Conservation (phyloP, 2,888 invertebrate species). For the Sinohyriopsis cumingii region DNA sequence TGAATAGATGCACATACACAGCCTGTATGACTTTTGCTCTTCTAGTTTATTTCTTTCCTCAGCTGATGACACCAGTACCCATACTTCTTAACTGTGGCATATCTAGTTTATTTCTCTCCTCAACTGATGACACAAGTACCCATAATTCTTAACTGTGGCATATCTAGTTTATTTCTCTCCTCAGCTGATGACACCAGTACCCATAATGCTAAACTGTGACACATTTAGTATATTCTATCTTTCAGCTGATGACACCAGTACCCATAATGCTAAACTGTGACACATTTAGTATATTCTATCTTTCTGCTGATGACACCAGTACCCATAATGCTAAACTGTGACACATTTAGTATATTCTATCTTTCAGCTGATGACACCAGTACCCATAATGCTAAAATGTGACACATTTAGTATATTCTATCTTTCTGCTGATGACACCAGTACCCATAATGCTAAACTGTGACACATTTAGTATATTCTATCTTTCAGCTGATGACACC, state of each 20-base stretch:
- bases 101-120: conserved; percentile 23
- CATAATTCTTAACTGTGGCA: conserved; percentile 76
- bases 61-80: too few species aligned
- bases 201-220: conserved; percentile 75
- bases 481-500: conserved; percentile 86
- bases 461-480: not conserved
- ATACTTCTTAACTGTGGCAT: not conserved
- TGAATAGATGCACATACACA: too few species aligned
- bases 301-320: too few species aligned
- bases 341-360: not conserved
- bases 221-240: too few species aligned
- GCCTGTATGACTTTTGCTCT: too few species aligned
- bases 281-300: not conserved
- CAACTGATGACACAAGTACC: conserved; percentile 93
- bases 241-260: conserved; percentile 77
- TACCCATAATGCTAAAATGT: conserved; percentile 78
- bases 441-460: too few species aligned
- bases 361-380: conserved; percentile 90
- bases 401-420: not conserved
- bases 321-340: not conserved
- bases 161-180: not conserved
- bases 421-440: too few species aligned
- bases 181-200: conserved; percentile 94
- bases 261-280: conserved; percentile 77
- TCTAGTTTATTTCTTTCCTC: too few species aligned